Evolutionary conservation across 2,888 invertebrate species (phyloP).

Genomic region (Limnephilus marmoratus): DNA sequence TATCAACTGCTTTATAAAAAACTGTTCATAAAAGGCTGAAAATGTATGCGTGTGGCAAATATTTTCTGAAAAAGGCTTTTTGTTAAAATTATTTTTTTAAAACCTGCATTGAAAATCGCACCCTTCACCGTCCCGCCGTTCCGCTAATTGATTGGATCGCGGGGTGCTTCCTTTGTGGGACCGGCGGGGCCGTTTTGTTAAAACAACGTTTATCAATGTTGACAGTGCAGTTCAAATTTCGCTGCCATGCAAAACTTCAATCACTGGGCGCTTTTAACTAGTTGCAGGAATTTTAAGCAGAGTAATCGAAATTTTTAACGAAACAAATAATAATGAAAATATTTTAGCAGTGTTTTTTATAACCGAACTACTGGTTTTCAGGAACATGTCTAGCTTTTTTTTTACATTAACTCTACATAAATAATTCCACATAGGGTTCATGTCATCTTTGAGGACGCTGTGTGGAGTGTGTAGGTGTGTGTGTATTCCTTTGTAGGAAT

Average conservation of each 20-base stretch:
- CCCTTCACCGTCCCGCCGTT: background rate
- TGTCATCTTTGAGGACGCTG: too few relatives aligned
- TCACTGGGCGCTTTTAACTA: background rate
- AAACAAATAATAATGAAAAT: background rate
- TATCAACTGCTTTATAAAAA: too few relatives aligned
- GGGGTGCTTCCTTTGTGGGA: background rate
- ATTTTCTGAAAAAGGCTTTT: too few relatives aligned
- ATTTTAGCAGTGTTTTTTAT: too few relatives aligned
- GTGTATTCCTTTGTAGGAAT: too few relatives aligned
- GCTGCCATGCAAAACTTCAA: background rate
- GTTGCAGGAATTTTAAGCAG: background rate
- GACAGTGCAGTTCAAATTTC: background rate
- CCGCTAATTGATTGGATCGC: background rate
- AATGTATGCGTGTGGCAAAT: too few relatives aligned
- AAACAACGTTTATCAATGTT: background rate
- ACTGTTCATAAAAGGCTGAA: too few relatives aligned
- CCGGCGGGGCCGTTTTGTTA: background rate
- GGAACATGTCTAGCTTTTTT: too few relatives aligned
- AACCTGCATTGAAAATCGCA: background rate
- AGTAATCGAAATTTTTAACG: background rate
- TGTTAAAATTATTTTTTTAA: background rate
- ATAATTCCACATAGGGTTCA: too few relatives aligned
- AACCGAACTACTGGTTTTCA: too few relatives aligned
- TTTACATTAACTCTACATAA: too few relatives aligned
- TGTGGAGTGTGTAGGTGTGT: too few relatives aligned